Evolutionary conservation across 1,140 invertebrate genomes (phyloP).

Genomic region (Ostrea edulis): DNA sequence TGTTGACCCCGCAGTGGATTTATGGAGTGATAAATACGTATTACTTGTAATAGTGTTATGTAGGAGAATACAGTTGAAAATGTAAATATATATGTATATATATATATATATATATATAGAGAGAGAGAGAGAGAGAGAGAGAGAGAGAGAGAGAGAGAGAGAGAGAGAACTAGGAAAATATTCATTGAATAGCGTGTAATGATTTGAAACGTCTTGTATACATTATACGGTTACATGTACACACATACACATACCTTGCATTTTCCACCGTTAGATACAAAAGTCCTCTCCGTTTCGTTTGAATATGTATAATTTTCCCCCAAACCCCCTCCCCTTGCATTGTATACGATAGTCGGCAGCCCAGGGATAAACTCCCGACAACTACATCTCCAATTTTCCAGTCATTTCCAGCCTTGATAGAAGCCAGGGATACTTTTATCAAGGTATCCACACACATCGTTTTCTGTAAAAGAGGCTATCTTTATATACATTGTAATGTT

Average conservation of each 20-base stretch:
- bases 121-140: no score
- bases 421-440: constrained; percentile 5
- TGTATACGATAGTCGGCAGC: not conserved
- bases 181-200: not conserved
- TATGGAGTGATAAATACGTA: no score
- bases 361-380: not conserved
- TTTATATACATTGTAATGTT: not conserved
- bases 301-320: not conserved
- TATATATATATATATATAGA: no score
- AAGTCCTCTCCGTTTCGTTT: not conserved
- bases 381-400: constrained; percentile 16
- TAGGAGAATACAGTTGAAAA: no score
- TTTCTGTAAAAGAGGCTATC: not conserved
- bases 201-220: no score
- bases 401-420: not conserved
- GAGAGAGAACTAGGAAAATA: no score
- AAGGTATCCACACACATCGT: not conserved
- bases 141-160: no score
- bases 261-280: not conserved
- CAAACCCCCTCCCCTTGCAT: not conserved
- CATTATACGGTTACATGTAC: not conserved
- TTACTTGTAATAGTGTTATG: no score
- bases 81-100: no score
- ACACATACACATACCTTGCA: not conserved
- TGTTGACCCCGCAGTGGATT: no score